These are phyloP conservation scores for Rhabdornis inornatus DNA, from an alignment of 2,113 vertebrate genomes.

Conservation along the genomic window DNA sequence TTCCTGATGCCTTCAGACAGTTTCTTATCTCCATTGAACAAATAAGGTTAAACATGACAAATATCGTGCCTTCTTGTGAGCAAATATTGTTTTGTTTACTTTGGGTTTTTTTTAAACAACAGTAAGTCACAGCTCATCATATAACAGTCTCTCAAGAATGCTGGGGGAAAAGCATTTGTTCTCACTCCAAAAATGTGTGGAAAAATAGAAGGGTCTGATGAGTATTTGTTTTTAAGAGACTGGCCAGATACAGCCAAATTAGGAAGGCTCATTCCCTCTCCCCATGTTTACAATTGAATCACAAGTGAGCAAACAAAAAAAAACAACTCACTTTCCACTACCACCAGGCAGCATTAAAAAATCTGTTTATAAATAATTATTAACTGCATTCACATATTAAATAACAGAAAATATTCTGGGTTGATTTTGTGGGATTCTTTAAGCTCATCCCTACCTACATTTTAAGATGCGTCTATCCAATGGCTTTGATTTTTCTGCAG, in stretches of 20 bases:
- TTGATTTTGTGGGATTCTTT: not conserved
- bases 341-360: not conserved
- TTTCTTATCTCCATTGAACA: not conserved
- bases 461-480: not conserved
- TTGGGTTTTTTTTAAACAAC: not conserved
- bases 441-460: not conserved
- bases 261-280: not conserved
- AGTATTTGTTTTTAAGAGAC: not conserved
- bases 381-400: not conserved
- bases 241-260: not conserved
- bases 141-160: not conserved
- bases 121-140: slow-evolving; percentile 15
- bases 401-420: not conserved
- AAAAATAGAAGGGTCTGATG: not conserved
- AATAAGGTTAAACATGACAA: slow-evolving; percentile 31
- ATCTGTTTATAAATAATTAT: not conserved
- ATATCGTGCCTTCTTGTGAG: slow-evolving; percentile 1
- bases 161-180: not conserved
- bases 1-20: not conserved
- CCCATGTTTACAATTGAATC: not conserved
- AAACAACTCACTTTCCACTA: not conserved
- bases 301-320: not conserved
- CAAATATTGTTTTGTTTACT: slow-evolving; percentile 38
- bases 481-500: not conserved
- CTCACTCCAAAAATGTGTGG: rapidly evolving